These are phyloP conservation scores for Clivina fossor DNA, from an alignment of 2,888 invertebrate species.

Conservation along the genomic window DNA sequence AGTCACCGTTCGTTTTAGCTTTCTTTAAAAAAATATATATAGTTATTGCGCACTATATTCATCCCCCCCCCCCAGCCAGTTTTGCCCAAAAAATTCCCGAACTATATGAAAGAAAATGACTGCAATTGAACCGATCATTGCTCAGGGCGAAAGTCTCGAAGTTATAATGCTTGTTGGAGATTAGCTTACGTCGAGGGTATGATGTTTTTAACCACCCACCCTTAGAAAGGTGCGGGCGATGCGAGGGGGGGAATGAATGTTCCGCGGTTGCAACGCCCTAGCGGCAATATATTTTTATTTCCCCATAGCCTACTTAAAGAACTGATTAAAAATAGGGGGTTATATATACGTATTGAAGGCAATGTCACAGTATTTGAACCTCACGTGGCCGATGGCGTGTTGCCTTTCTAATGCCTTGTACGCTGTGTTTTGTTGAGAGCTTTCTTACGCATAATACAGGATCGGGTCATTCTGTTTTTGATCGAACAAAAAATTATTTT, in stretches of 20 bases:
- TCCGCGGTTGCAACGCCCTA: constrained; percentile 40
- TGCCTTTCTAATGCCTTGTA: too few species aligned
- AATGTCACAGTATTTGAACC: constrained; percentile 30
- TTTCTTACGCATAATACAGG: too few species aligned
- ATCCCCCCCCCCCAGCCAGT: constrained; percentile 40
- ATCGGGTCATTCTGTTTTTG: too few species aligned
- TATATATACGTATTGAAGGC: constrained; percentile 34
- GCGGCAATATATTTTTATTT: constrained; percentile 54
- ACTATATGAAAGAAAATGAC: constrained; percentile 50
- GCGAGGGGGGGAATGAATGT: background rate
- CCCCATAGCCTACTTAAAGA: constrained; percentile 55
- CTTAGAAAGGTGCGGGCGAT: background rate
- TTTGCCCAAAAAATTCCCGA: constrained; percentile 45
- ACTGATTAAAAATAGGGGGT: constrained; percentile 53
- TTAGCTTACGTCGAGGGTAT: background rate
- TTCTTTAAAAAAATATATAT: constrained; percentile 48
- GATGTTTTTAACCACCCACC: background rate
- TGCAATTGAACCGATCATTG: constrained; percentile 54
- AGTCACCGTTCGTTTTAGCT: constrained; percentile 21
- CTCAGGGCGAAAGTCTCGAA: constrained; percentile 45
- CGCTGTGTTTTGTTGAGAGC: too few species aligned
- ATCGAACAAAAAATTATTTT: too few species aligned
- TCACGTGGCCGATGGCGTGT: constrained; percentile 12
- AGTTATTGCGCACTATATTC: constrained; percentile 41
- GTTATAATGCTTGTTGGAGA: constrained; percentile 19